A percentile compares a stretch with the other conserved stretches of the same genome.
Evolutionary conservation across 2,113 vertebrate genomes (phyloP).

Genomic region (Syngnathus scovelli): DNA sequence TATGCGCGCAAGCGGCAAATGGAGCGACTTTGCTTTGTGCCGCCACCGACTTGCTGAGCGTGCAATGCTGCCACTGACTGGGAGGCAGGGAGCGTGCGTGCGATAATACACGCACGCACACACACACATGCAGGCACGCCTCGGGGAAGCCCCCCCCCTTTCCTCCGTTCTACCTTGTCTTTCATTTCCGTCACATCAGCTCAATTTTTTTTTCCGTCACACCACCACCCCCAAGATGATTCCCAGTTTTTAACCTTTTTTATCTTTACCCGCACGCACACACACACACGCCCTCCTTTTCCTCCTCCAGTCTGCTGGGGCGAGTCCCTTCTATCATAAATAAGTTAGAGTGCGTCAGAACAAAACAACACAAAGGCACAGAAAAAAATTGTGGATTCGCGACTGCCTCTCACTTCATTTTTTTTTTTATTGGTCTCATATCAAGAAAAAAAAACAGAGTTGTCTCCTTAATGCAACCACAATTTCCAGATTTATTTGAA

Average conservation of each 20-base stretch:
- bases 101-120: conserved; percentile 42
- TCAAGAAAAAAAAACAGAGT: too few species aligned
- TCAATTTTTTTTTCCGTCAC: conserved; percentile 16
- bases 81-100: conserved; percentile 29
- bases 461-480: too few species aligned
- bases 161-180: conserved; percentile 10
- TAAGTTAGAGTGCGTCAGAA: not conserved
- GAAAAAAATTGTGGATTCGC: not conserved
- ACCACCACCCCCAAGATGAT: conserved; percentile 6
- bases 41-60: conserved; percentile 33
- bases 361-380: not conserved
- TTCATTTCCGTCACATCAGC: conserved; percentile 27
- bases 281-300: not conserved
- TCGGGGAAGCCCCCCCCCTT: conserved; percentile 46
- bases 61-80: conserved; percentile 41
- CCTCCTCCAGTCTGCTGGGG: not conserved
- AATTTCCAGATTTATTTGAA: not conserved
- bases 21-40: conserved; percentile 42
- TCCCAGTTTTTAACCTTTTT: conserved; percentile 16
- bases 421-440: not conserved
- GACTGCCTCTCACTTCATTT: not conserved
- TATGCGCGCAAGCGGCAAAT: not conserved
- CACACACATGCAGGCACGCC: conserved; percentile 45
- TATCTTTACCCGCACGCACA: not conserved
- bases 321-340: conserved; percentile 3